Conservation (phyloP, 2,797 vertebrate species). For the Molossus molossus region DNA sequence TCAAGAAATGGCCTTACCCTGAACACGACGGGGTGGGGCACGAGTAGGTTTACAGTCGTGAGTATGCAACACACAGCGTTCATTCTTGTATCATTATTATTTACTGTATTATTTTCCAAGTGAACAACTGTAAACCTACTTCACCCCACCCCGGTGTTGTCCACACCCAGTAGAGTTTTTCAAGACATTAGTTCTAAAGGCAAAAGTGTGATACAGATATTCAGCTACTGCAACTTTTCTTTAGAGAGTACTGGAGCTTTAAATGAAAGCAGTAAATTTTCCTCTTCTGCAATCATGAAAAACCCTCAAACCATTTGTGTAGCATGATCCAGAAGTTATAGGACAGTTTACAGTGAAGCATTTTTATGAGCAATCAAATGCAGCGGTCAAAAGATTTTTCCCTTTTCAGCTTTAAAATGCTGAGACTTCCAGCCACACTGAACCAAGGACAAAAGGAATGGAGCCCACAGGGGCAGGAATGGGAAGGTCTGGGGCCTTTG, state of each 20-base stretch:
- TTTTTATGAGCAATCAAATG: constrained; percentile 67
- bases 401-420: constrained; percentile 49
- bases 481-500: background rate
- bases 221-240: constrained; percentile 47
- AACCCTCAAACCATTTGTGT: constrained; percentile 63
- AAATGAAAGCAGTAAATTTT: constrained; percentile 82
- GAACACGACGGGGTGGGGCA: background rate
- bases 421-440: background rate
- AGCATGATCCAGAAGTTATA: constrained; percentile 68
- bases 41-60: too few relatives aligned
- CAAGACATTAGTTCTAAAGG: background rate
- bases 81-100: too few relatives aligned
- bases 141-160: background rate
- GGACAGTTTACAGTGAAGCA: constrained; percentile 60
- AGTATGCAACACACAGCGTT: too few relatives aligned
- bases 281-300: constrained; percentile 54
- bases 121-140: too few relatives aligned
- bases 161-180: constrained; percentile 6
- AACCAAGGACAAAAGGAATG: background rate
- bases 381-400: background rate
- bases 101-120: too few relatives aligned
- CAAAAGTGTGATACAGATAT: constrained; percentile 42
- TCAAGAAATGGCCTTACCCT: constrained; percentile 5
- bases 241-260: constrained; percentile 64
- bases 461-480: rapidly evolving